Conservation (phyloP, 92 coral and sea anemone genomes). For the Ricordea florida region DNA sequence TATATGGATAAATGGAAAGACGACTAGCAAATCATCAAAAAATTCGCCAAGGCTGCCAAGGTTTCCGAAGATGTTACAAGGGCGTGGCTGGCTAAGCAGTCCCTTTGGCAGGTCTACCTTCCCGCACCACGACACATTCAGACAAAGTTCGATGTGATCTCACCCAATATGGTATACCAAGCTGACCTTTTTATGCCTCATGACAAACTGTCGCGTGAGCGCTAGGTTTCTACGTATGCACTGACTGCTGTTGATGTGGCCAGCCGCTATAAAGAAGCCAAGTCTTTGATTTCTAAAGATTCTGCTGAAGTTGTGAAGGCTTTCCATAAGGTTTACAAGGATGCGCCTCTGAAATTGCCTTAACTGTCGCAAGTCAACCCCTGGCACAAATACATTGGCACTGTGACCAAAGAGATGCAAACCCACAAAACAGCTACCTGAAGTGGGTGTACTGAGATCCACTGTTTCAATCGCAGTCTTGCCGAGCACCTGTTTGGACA, state of each 20-base stretch:
- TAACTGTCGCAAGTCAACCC: not conserved
- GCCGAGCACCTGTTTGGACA: not conserved
- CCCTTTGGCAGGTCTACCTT: constrained; percentile 31
- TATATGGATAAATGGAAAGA: too few relatives aligned
- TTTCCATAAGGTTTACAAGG: not conserved
- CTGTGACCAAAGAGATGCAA: not conserved
- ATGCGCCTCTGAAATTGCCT: not conserved
- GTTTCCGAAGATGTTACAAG: constrained; percentile 1
- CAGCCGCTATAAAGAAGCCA: constrained; percentile 2
- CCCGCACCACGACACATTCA: not conserved
- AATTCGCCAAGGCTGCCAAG: constrained; percentile 12
- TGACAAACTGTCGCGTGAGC: not conserved
- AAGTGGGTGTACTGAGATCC: not conserved
- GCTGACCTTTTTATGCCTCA: constrained; percentile 5
- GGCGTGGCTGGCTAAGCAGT: constrained; percentile 15
- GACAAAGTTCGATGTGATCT: constrained; percentile 14
- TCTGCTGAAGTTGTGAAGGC: not conserved
- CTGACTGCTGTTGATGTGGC: constrained; percentile 3
- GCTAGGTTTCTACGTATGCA: not conserved
- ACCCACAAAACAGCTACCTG: not conserved
- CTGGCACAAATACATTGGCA: constrained; percentile 6
- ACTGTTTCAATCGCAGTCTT: not conserved
- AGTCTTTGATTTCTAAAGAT: constrained; percentile 1
- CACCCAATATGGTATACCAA: constrained; percentile 8
- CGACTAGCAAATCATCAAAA: too few relatives aligned